Evolutionary conservation across 2,797 vertebrate species (phyloP), one percentile per base, ranked within the genome.

Genomic region (Lerista edwardsae): DNA sequence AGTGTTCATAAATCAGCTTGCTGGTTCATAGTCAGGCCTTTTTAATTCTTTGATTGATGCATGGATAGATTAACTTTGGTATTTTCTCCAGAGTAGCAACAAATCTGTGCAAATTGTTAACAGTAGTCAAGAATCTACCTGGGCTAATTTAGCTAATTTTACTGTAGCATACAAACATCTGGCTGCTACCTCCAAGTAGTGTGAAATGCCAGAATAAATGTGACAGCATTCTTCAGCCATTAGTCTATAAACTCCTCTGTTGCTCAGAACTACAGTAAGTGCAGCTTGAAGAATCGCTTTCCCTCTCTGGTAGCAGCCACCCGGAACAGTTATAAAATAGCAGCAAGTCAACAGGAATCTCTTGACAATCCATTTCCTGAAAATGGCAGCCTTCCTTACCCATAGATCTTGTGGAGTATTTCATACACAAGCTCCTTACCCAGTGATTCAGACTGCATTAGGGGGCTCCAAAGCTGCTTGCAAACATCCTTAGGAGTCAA

Each of bases 321-420:
- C 87, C 91, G 91, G 88, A 92, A 86, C 82, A 76, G 69, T 84
- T 84, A 65, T 90, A 92, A 92, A 93, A 80, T 81, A 82, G 85
- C 78, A 79, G 47, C 0, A 85, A 89, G 72, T 76, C 90, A 82
- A 90, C 88, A 19, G 62, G 84, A 0, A 0, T 87, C 27, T 69
- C n/a, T 55, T 82, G 91, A 84, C 0, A 73, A 90, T 78, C 79
- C 71, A 82, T 72, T 41, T 87, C 88, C 82, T 80, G 86, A 91
- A 92, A 90, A 89, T 84, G 82, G 88, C 85, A 85, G 31, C 71
- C 62, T 82, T 59, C 31, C 82, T 81, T 81, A 59, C 68, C 82
- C 27, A 55, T 93, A 90, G 90, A 59, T 91, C 87, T 85, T 88
- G 15, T 79, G 65, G 82, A 88, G 75, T 91, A 87, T 90, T 94